Evolutionary conservation across 2,797 vertebrate species (phyloP).

Genomic region (Podarcis siculus): DNA sequence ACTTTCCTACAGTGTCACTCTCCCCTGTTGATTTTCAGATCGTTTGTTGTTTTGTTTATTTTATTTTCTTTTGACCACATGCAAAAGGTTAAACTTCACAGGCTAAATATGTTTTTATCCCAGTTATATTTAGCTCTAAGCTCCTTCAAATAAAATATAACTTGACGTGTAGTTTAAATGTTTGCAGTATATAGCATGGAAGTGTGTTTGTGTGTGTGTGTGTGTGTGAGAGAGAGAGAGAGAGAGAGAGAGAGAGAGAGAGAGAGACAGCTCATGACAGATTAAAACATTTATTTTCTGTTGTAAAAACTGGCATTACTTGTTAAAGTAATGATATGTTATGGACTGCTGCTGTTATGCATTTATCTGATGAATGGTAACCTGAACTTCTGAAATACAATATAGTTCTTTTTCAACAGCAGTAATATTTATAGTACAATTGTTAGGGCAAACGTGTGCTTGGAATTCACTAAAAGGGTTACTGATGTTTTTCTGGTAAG

Average conservation of each 20-base stretch:
- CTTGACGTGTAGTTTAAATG: neutral
- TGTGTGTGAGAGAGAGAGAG: conserved; percentile 3
- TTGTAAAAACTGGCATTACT: conserved; percentile 58
- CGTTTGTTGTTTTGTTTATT: neutral
- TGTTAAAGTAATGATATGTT: conserved; percentile 64
- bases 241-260: conserved; percentile 21
- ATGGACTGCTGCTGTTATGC: conserved; percentile 58
- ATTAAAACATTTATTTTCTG: conserved; percentile 64
- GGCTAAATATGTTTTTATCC: conserved; percentile 22
- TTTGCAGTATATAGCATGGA: conserved; percentile 1
- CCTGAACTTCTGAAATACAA: conserved; percentile 58
- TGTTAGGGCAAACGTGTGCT: conserved; percentile 57
- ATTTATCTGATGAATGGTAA: conserved; percentile 65
- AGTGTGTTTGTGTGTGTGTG: conserved; percentile 20
- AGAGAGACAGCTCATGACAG: conserved; percentile 56
- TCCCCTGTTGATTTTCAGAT: neutral
- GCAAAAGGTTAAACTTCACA: conserved; percentile 21
- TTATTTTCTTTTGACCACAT: conserved; percentile 19
- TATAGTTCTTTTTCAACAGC: conserved; percentile 62
- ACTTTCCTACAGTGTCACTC: conserved; percentile 50
- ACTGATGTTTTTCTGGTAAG: conserved; percentile 52
- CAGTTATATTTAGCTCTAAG: neutral
- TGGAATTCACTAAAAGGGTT: conserved; percentile 53
- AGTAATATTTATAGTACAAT: conserved; percentile 61
- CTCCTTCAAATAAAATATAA: neutral